phyloP scores from a whole-genome alignment of 2,113 vertebrate genomes.

The Phalacrocorax brasilianus region DNA sequence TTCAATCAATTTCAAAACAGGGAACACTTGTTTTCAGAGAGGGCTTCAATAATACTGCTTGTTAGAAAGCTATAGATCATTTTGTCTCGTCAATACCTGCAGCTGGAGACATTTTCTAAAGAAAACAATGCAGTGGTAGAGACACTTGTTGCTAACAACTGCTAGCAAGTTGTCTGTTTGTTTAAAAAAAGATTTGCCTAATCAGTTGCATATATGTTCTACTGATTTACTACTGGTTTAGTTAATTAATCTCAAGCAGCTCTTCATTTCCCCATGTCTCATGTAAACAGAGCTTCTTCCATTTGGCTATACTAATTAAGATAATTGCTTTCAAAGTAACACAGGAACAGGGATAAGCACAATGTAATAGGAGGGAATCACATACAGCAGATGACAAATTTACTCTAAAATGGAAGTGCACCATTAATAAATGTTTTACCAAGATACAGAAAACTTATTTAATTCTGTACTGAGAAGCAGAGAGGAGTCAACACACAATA shows the following conservation, averaged over 20 bases:
- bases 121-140: background rate
- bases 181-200: background rate
- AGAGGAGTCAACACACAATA: background rate
- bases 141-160: background rate
- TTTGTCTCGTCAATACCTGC: background rate
- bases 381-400: background rate
- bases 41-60: background rate
- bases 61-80: background rate
- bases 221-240: background rate
- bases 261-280: background rate
- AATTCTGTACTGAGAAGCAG: background rate
- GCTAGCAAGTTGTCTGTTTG: background rate
- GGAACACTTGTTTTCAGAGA: background rate
- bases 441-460: background rate
- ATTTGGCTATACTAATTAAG: conserved; percentile 10
- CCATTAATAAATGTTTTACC: background rate
- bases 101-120: background rate
- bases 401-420: background rate
- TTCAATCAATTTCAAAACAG: background rate
- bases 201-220: background rate
- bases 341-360: background rate
- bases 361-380: background rate
- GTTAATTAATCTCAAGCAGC: background rate
- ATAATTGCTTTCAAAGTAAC: background rate
- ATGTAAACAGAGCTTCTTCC: background rate